Conservation (phyloP, 2,113 vertebrate genomes). For the Rhadina sibilatrix region DNA sequence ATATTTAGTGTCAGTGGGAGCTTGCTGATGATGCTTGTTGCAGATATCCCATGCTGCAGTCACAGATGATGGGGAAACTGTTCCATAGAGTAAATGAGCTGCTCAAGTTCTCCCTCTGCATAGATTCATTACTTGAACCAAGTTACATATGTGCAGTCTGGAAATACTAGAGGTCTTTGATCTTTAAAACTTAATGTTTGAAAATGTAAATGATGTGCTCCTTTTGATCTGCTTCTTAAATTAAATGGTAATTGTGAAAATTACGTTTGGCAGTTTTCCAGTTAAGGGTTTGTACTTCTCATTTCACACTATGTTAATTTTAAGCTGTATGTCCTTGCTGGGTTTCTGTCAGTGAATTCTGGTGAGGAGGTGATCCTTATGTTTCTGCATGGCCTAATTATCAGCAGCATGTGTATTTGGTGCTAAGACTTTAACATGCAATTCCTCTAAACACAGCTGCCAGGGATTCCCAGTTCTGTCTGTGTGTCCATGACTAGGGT, state of each 20-base stretch:
- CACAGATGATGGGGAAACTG: not conserved
- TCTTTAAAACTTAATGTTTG: constrained; percentile 56
- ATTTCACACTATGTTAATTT: constrained; percentile 5
- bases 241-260: constrained; percentile 64
- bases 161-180: constrained; percentile 41
- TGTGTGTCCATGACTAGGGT: not conserved
- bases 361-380: not conserved
- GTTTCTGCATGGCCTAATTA: not conserved
- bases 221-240: constrained; percentile 62
- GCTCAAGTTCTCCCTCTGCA: not conserved
- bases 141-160: constrained; percentile 10
- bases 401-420: not conserved
- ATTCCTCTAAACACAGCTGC: not conserved
- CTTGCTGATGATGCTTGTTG: not conserved
- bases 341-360: constrained; percentile 4
- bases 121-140: not conserved
- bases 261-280: constrained; percentile 43
- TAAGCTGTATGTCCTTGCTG: not conserved
- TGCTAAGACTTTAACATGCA: not conserved
- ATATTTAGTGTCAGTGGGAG: not conserved
- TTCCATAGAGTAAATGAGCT: not conserved
- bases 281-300: not conserved
- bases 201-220: constrained; percentile 52
- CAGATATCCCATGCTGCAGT: not conserved
- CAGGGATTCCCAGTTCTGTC: not conserved